phyloP scores from a whole-genome alignment of 2,888 invertebrate species.

The Drosophila tripunctata region DNA sequence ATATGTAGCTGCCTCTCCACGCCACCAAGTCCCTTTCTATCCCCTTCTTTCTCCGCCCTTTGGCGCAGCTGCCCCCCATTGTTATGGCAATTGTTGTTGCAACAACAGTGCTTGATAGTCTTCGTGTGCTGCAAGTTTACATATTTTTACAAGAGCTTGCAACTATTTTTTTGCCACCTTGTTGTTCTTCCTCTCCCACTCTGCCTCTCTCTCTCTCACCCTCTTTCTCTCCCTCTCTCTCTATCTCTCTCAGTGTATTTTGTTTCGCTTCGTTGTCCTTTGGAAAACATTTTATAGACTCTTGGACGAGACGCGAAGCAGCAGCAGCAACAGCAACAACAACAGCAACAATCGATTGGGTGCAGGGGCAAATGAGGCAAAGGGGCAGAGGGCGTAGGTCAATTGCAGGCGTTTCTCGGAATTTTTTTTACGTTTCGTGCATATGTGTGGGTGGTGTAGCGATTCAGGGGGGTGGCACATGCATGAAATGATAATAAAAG shows the following conservation, averaged over 20 bases:
- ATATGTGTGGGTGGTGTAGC: slow-evolving; percentile 27
- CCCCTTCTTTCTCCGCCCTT: neutral
- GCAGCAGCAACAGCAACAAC: neutral
- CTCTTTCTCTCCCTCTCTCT: neutral
- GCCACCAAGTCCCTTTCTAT: neutral
- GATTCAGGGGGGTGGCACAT: slow-evolving; percentile 16
- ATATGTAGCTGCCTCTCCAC: neutral
- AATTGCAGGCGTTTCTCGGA: slow-evolving; percentile 74
- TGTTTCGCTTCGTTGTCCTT: slow-evolving; percentile 46
- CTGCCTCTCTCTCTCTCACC: neutral
- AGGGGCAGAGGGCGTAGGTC: slow-evolving; percentile 40
- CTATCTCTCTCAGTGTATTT: slow-evolving; percentile 13
- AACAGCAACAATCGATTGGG: neutral
- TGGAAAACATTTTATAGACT: slow-evolving; percentile 69
- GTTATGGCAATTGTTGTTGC: slow-evolving; percentile 48
- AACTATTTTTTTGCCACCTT: slow-evolving; percentile 54
- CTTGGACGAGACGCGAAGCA: slow-evolving; percentile 23
- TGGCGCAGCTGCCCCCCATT: slow-evolving; percentile 16
- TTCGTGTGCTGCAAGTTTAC: slow-evolving; percentile 64
- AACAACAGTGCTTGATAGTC: slow-evolving; percentile 12
- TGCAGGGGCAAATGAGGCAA: neutral
- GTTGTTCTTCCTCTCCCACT: slow-evolving; percentile 1
- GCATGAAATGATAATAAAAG: slow-evolving; percentile 77
- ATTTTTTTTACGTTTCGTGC: slow-evolving; percentile 62
- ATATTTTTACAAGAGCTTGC: slow-evolving; percentile 64